These are phyloP conservation scores for Oscheius myriophilus DNA, from an alignment of 2,888 invertebrate genomes.

Conservation along the genomic window DNA sequence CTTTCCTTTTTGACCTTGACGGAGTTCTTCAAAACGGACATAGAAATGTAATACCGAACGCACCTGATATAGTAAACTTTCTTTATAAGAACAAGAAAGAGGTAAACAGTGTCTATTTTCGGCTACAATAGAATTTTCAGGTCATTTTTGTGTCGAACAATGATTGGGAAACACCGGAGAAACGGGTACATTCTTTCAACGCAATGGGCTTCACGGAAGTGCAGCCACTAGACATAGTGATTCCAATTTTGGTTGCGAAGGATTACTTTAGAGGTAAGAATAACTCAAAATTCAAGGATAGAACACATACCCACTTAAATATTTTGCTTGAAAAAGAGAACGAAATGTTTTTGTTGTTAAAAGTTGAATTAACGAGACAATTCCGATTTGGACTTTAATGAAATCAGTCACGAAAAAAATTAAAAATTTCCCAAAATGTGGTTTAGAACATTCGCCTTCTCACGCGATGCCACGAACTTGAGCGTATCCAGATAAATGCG, in stretches of 20 bases:
- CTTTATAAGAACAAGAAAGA: slow-evolving; percentile 22
- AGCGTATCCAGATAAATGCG: no score
- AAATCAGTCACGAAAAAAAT: no score
- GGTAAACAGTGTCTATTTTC: neutral
- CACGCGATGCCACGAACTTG: no score
- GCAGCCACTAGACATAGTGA: slow-evolving; percentile 6
- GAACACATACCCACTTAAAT: no score
- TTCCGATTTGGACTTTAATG: no score
- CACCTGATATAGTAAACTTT: slow-evolving; percentile 18
- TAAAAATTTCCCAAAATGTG: no score
- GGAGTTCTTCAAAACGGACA: slow-evolving; percentile 10
- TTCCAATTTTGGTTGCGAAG: slow-evolving; percentile 1
- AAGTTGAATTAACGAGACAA: no score
- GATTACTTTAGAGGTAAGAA: slow-evolving; percentile 18
- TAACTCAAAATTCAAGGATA: no score
- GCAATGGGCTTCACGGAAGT: slow-evolving; percentile 9
- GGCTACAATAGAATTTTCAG: neutral
- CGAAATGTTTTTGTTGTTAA: no score
- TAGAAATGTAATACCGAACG: slow-evolving; percentile 4
- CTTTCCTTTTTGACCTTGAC: slow-evolving; percentile 23
- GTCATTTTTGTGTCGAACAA: slow-evolving; percentile 23
- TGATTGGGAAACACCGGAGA: slow-evolving; percentile 19
- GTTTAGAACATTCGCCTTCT: no score
- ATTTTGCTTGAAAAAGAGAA: no score
- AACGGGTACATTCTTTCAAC: neutral